phyloP scores from a whole-genome alignment of 2,888 invertebrate species.

The Pollenia griseotomentosa region DNA sequence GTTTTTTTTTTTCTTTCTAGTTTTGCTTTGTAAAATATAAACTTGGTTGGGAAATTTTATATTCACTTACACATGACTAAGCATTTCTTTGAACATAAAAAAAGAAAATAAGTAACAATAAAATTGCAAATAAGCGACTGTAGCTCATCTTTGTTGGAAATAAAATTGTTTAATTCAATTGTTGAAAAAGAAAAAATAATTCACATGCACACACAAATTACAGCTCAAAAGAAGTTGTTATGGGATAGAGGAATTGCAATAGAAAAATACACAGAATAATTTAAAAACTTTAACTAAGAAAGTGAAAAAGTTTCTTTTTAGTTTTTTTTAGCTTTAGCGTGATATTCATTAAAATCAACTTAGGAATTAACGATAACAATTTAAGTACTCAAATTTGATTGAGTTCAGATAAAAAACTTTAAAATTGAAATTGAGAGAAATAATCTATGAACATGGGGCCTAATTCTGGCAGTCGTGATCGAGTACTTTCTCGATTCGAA shows the following conservation, averaged over 20 bases:
- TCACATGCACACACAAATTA: background rate
- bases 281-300: background rate
- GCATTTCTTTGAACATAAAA: slow-evolving; percentile 60
- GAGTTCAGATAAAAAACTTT: too few species aligned
- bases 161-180: slow-evolving; percentile 65
- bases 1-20: background rate
- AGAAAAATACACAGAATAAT: background rate
- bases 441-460: too few species aligned
- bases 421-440: too few species aligned
- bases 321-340: background rate
- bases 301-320: background rate
- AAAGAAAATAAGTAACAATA: slow-evolving; percentile 8
- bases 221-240: background rate
- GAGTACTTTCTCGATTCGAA: too few species aligned
- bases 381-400: background rate
- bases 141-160: slow-evolving; percentile 51
- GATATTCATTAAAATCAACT: background rate
- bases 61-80: slow-evolving; percentile 67
- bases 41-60: slow-evolving; percentile 57
- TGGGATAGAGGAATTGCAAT: background rate
- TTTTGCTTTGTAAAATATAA: slow-evolving; percentile 47
- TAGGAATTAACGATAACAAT: background rate
- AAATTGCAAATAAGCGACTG: slow-evolving; percentile 34
- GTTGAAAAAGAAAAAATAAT: slow-evolving; percentile 29
- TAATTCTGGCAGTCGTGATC: too few species aligned